Base-by-base conservation (phyloP, 2,113 vertebrate genomes). In the Scalopus aquaticus region DNA sequence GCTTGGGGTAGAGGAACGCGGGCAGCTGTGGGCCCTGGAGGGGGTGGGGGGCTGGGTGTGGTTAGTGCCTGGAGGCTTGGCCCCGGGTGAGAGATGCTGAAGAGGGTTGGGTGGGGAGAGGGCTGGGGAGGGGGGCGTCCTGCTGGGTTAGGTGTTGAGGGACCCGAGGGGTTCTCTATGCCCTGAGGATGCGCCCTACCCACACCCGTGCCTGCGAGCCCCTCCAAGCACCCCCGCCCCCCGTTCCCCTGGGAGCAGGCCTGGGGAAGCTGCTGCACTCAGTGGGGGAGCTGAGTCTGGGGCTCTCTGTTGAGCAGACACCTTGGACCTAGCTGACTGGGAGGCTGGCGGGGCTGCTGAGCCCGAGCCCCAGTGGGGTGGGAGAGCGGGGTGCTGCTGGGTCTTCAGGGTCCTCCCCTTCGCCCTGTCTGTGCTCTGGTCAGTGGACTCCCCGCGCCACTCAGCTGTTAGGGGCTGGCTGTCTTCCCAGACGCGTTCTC, bases 221-320 rank as follows among this genome's bases (percentile, higher is more conserved):
- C 46, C 46, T 12, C n/a, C n/a, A n/a, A n/a, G n/a, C n/a, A n/a
- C n/a, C n/a, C n/a, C n/a, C n/a, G n/a, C n/a, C n/a, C n/a, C n/a
- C n/a, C n/a, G n/a, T n/a, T n/a, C 46, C 46, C 46, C 46, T 12
- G 42, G 46, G 35, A 56, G 39, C 28, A 51, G 58, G 7, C 26
- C 10, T 32, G 9, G 67, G 32, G 10, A 37, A 26, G 22, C 2
- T 9, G 46, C 39, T 16, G 13, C 1, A 5, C 64, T 79, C 30
- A 46, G 9, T 0, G 16, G 3, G 46, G 24, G 16, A 3, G 35
- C 49, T 0, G 35, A 35, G 39, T n/a, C 51, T 17, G n/a, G 16
- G 0, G 26, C 24, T 24, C 28, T 39, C 72, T 60, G 35, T 3
- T 3, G 39, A 70, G 49, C 5, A 1, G 51, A 12, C 10, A 2